phyloP scores from a whole-genome alignment of 2,888 invertebrate species.

The Euproctis similis region DNA sequence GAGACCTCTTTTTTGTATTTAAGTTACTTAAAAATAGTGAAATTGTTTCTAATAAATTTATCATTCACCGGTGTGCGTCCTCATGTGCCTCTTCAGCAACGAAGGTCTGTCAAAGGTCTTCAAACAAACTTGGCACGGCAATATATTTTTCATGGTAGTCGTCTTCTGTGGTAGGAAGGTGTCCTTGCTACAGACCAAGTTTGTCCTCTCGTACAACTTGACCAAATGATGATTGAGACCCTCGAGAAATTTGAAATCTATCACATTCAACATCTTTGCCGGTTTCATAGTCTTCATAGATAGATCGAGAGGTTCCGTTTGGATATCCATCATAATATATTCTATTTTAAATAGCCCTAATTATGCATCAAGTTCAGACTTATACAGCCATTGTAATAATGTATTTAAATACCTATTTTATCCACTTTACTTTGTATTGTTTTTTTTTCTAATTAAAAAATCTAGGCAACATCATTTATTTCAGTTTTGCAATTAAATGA shows the following conservation, averaged over 20 bases:
- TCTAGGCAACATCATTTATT: no score
- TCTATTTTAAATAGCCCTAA: no score
- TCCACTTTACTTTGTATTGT: no score
- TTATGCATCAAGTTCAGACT: no score
- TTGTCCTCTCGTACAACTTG: constrained; percentile 56
- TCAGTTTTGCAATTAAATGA: no score
- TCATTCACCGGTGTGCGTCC: constrained; percentile 81
- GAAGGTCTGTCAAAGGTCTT: constrained; percentile 83
- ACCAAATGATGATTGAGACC: constrained; percentile 59
- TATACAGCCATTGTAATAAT: no score
- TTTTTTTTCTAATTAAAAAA: no score
- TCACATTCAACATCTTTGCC: constrained; percentile 40
- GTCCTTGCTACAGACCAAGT: constrained; percentile 31
- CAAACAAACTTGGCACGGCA: constrained; percentile 78
- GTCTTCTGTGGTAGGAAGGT: constrained; percentile 23
- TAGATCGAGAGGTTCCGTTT: constrained; percentile 61
- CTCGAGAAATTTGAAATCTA: constrained; percentile 57
- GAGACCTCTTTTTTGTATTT: no score
- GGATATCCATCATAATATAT: constrained; percentile 57
- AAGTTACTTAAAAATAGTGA: no score
- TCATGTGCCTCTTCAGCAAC: constrained; percentile 78
- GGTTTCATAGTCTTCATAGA: constrained; percentile 40
- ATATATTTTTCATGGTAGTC: constrained; percentile 41
- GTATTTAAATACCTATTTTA: no score
- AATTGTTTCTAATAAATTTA: no score